Conservation (phyloP, 1,140 invertebrate genomes). For the Homalodisca vitripennis region DNA sequence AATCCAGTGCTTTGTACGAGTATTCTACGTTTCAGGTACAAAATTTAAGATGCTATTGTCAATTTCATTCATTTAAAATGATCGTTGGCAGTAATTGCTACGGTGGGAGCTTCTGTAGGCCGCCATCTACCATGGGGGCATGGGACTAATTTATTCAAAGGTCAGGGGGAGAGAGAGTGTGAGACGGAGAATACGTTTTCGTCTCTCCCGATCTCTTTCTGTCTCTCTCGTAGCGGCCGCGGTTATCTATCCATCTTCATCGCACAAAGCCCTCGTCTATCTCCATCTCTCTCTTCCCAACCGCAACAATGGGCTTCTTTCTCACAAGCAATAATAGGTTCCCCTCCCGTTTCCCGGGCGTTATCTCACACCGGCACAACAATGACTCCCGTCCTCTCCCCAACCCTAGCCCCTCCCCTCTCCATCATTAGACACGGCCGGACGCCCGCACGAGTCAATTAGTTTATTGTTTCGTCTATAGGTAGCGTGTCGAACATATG, state of each 20-base stretch:
- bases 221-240: neutral
- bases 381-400: neutral
- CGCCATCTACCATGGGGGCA: too few species aligned
- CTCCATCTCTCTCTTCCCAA: constrained; percentile 1
- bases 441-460: constrained; percentile 7
- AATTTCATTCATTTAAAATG: too few species aligned
- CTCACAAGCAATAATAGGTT: constrained; percentile 2
- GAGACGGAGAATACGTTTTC: too few species aligned
- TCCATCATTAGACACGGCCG: constrained; percentile 12
- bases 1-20: too few species aligned
- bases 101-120: too few species aligned
- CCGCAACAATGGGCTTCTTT: constrained; percentile 15
- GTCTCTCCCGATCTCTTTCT: too few species aligned
- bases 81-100: too few species aligned
- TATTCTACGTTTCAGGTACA: too few species aligned
- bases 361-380: constrained; percentile 4
- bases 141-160: too few species aligned
- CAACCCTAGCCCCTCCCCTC: neutral
- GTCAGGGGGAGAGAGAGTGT: too few species aligned
- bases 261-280: neutral
- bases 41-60: too few species aligned
- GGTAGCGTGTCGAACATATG: constrained; percentile 17
- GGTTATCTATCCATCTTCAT: constrained; percentile 11
- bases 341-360: neutral
- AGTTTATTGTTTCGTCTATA: constrained; percentile 13